A percentile compares a stretch with the other conserved stretches of the same genome.
Conservation (phyloP, 92 coral and sea anemone genomes). For the Actinernus sp. region DNA sequence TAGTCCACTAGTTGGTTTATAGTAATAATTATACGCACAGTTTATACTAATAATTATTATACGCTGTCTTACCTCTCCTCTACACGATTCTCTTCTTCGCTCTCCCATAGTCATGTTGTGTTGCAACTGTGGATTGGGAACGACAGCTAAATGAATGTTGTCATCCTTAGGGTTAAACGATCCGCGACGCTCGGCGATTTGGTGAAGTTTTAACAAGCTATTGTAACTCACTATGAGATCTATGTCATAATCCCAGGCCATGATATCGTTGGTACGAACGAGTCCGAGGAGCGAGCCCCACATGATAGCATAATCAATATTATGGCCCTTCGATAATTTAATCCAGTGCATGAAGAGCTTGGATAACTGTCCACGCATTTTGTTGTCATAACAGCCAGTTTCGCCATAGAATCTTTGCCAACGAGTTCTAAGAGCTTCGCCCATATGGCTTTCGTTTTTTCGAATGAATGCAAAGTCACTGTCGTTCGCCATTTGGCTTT, state of each 20-base stretch:
- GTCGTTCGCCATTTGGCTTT: too few species aligned
- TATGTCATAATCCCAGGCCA: constrained; percentile 1
- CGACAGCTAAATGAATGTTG: neutral
- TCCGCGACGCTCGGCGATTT: neutral
- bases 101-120: neutral
- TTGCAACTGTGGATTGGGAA: neutral
- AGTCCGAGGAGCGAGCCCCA: neutral
- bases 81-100: neutral
- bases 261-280: neutral
- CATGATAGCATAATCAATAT: neutral
- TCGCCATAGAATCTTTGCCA: neutral
- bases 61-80: neutral
- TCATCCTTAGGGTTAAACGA: neutral
- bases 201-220: neutral
- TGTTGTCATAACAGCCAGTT: neutral
- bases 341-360: neutral
- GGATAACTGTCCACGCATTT: neutral
- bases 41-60: too few species aligned
- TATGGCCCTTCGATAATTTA: neutral
- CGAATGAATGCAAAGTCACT: neutral
- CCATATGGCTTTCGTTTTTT: neutral
- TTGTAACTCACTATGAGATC: neutral
- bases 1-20: too few species aligned
- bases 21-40: too few species aligned
- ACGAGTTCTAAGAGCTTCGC: neutral